phyloP scores from a whole-genome alignment of 2,113 vertebrate species.

The Takifugu bimaculatus region DNA sequence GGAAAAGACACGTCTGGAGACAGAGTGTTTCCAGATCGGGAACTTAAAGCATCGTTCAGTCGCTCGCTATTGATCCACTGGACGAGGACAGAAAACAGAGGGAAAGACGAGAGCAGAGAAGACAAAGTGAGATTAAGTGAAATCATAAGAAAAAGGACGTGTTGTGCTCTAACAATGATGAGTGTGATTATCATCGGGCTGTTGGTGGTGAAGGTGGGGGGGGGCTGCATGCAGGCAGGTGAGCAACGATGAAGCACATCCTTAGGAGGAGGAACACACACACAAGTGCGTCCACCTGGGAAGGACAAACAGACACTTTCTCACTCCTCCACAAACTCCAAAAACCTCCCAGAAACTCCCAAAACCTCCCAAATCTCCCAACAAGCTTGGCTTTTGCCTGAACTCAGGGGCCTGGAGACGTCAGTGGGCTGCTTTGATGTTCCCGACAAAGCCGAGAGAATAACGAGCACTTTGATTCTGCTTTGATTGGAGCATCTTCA shows the following conservation, averaged over 20 bases:
- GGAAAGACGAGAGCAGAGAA: slow-evolving; percentile 11
- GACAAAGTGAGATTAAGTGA: slow-evolving; percentile 17
- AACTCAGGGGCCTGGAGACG: slow-evolving; percentile 25
- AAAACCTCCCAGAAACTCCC: too few species aligned
- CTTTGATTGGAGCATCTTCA: slow-evolving; percentile 35
- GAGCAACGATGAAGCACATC: not conserved
- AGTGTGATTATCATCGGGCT: slow-evolving; percentile 45
- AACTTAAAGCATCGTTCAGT: slow-evolving; percentile 50
- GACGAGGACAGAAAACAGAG: slow-evolving; percentile 8
- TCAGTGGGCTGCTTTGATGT: slow-evolving; percentile 53
- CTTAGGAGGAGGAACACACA: not conserved
- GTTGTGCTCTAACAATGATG: slow-evolving; percentile 40
- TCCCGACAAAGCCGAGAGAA: slow-evolving; percentile 35
- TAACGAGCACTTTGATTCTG: slow-evolving; percentile 55
- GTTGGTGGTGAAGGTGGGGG: not conserved
- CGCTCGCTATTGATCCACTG: slow-evolving; percentile 43
- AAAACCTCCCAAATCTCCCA: slow-evolving; percentile 11
- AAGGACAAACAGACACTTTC: not conserved
- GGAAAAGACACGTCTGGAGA: slow-evolving; percentile 31
- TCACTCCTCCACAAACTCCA: not conserved
- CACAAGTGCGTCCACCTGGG: not conserved
- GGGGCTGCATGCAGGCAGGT: too few species aligned
- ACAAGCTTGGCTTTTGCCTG: slow-evolving; percentile 29
- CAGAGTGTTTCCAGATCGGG: slow-evolving; percentile 47
- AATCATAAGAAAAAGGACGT: slow-evolving; percentile 34